Conservation (phyloP, 1,140 invertebrate genomes). For the Pseudomyrmex cubaensis region DNA sequence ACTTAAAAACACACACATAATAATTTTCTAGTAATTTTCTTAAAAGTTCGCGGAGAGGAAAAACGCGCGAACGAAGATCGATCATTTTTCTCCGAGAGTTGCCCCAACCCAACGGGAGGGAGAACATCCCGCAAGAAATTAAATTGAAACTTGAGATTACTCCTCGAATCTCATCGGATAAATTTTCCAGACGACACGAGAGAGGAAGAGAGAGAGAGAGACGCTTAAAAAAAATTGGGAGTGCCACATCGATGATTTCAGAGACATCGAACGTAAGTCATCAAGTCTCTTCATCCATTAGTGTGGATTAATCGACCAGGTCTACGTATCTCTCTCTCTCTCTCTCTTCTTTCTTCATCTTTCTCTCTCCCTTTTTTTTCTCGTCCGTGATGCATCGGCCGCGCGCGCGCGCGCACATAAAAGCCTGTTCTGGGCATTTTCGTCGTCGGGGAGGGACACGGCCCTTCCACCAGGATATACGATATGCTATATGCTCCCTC, state of each 20-base stretch:
- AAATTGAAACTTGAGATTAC: neutral
- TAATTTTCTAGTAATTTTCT: neutral
- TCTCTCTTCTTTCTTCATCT: neutral
- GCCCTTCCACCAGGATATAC: constrained; percentile 70
- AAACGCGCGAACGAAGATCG: no score
- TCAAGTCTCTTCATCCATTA: constrained; percentile 45
- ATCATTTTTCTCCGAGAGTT: no score
- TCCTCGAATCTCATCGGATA: neutral
- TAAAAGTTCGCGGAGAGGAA: no score
- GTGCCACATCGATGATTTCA: constrained; percentile 10
- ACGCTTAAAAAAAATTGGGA: neutral
- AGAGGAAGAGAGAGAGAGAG: neutral
- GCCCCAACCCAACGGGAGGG: no score
- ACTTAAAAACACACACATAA: neutral
- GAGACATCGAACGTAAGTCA: constrained; percentile 24
- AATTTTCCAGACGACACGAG: neutral
- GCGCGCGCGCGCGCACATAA: constrained; percentile 43
- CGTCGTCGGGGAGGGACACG: constrained; percentile 62
- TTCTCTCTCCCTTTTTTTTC: constrained; percentile 8
- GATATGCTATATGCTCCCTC: constrained; percentile 56
- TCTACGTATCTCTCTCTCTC: constrained; percentile 39
- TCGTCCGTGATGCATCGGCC: constrained; percentile 32
- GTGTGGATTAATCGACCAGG: constrained; percentile 40
- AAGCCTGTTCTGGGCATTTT: constrained; percentile 58
- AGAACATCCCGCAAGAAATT: neutral